Evolutionary conservation across 2,888 invertebrate genomes (phyloP), one percentile per base, ranked within the genome.

Genomic region (Pedicia rivosa): DNA sequence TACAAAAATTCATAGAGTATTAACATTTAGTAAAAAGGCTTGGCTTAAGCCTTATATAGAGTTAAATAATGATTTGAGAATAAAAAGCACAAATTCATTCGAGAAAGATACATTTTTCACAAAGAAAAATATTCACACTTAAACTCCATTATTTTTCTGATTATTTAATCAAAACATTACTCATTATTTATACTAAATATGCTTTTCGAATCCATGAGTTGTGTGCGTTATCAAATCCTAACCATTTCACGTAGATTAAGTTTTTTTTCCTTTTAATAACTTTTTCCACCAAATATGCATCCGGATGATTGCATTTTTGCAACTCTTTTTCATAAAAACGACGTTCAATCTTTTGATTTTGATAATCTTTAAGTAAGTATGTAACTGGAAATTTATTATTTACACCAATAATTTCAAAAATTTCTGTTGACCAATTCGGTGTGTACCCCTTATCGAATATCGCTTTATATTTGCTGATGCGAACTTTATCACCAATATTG

Each of bases 231-330:
- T 38, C 33, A 16, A 50, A 39, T 6, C 46, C 47, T 19, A 50
- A 32, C 48, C 49, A 52, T 40, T 49, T 50, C 9, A 51, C 50
- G 39, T 27, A 48, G 3, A 48, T 3, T 35, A 45, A 44, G 33
- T 46, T 36, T 20, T 43, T 44, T 35, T 40, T 42, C 30, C 32
- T 39, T 38, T 41, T 40, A 32, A 51, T 24, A 25, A 51, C 41
- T 40, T 48, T 51, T 41, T 53, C 51, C 15, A 55, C 43, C 13
- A 54, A 37, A 41, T 50, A 53, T 7, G 54, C 38, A 29, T 53
- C 44, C 2, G 48, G 47, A 46, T 50, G 36, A 39, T 47, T 46
- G 1, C 44, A 46, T 42, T 48, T 49, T 36, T 46, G 47, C 8
- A 53, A 28, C 47, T 53, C 53, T 36, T 46, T 32, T 40, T 43